Conservation (phyloP, 2,888 invertebrate species). For the Drosophila austrosaltans region DNA sequence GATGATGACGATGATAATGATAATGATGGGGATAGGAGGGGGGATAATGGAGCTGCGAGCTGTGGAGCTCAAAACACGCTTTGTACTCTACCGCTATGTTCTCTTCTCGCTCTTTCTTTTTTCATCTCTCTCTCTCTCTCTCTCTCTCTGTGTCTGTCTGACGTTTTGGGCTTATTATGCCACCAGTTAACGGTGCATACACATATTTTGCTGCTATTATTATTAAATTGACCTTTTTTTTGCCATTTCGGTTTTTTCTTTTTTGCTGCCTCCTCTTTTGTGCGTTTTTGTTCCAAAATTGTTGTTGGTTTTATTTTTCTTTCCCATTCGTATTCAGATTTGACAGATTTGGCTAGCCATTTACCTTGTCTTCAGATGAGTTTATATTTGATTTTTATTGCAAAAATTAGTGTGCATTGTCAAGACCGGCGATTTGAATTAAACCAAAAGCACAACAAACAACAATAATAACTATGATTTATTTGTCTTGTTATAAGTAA, state of each 20-base stretch:
- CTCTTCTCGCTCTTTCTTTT: constrained; percentile 5
- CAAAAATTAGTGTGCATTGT: constrained; percentile 71
- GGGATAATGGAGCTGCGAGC: constrained; percentile 33
- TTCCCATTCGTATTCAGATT: constrained; percentile 60
- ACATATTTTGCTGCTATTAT: constrained; percentile 46
- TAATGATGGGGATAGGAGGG: constrained; percentile 38
- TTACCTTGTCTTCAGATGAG: constrained; percentile 22
- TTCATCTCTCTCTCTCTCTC: constrained; percentile 27
- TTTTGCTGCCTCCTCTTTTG: constrained; percentile 9
- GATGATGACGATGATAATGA: constrained; percentile 23
- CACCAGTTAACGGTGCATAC: constrained; percentile 73
- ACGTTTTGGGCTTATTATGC: constrained; percentile 53
- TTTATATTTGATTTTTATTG: constrained; percentile 48
- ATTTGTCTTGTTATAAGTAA: constrained; percentile 10
- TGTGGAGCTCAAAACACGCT: constrained; percentile 35
- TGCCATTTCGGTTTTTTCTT: constrained; percentile 29
- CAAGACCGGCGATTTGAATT: constrained; percentile 23
- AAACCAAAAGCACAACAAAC: constrained; percentile 6
- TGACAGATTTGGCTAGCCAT: constrained; percentile 49
- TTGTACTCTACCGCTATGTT: constrained; percentile 61
- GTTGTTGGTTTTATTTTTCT: constrained; percentile 54
- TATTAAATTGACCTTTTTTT: constrained; percentile 79
- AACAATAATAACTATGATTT: constrained; percentile 11
- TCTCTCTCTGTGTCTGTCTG: constrained; percentile 19
- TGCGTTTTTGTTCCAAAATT: constrained; percentile 18